Conservation (phyloP, 2,113 vertebrate species). For the Pachyramphus minor region DNA sequence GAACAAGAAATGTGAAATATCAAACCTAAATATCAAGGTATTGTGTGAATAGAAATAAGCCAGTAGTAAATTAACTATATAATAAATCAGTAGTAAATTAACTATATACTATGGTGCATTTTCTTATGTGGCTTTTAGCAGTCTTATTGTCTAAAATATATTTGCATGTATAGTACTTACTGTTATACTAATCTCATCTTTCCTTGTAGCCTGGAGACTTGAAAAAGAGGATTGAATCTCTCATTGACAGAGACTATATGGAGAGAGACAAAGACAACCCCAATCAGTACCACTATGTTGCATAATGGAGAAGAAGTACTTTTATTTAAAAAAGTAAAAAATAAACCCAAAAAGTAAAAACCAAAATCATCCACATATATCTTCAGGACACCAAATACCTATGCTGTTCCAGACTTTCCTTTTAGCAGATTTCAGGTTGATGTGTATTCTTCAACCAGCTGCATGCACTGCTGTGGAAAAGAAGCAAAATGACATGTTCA, state of each 20-base stretch:
- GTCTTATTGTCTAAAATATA: not conserved
- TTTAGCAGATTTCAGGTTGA: conserved; percentile 55
- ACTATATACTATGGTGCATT: not conserved
- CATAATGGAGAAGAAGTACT: conserved; percentile 70
- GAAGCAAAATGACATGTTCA: conserved; percentile 28
- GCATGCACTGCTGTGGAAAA: conserved; percentile 38
- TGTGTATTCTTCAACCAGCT: conserved; percentile 19
- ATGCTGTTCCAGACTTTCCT: conserved; percentile 37
- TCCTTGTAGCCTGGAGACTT: conserved; percentile 88
- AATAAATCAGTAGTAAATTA: not conserved
- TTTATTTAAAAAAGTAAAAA: not conserved
- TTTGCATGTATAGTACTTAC: not conserved
- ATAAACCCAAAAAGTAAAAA: not conserved
- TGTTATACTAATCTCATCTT: not conserved
- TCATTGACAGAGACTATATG: conserved; percentile 98
- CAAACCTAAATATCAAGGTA: not conserved
- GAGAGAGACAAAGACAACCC: conserved; percentile 95
- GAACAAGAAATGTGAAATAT: not conserved
- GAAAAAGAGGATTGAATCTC: conserved; percentile 96
- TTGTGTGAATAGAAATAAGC: not conserved
- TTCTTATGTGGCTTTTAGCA: not conserved
- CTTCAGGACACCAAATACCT: conserved; percentile 41
- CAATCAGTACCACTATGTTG: conserved; percentile 97
- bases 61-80: not conserved
- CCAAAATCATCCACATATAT: conserved; percentile 17